These are phyloP conservation scores for Drosophila greeni DNA, from an alignment of 2,888 invertebrate species.

Conservation along the genomic window DNA sequence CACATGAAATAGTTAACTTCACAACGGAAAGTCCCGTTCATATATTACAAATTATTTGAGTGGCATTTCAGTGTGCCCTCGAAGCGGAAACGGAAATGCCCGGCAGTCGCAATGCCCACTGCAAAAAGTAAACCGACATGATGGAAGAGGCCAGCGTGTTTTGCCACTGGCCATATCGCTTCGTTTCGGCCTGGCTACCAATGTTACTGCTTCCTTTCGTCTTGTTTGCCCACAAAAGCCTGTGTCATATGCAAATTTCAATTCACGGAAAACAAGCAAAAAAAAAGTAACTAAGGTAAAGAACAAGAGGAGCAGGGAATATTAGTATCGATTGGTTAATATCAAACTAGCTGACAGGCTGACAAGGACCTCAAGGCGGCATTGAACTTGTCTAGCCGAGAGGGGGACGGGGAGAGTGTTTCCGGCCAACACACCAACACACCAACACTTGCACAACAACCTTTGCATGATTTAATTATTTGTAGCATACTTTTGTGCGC, in stretches of 20 bases:
- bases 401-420: conserved; percentile 10
- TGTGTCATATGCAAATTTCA: conserved; percentile 40
- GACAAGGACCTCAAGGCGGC: conserved; percentile 60
- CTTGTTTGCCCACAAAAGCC: conserved; percentile 8
- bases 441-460: conserved; percentile 40
- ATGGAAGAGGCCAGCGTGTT: conserved; percentile 23
- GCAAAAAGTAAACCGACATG: conserved; percentile 22
- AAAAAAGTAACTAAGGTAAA: conserved; percentile 14
- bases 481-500: conserved; percentile 69
- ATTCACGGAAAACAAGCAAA: conserved; percentile 30
- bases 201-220: conserved; percentile 7
- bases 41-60: conserved; percentile 8
- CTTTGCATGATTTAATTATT: conserved; percentile 72
- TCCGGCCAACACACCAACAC: conserved; percentile 11
- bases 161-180: conserved; percentile 13
- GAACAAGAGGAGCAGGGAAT: conserved; percentile 34
- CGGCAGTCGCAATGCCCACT: conserved; percentile 36
- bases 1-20: not conserved
- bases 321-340: conserved; percentile 71
- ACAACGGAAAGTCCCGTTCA: conserved; percentile 4
- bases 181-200: conserved; percentile 3
- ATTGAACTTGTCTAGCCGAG: conserved; percentile 63
- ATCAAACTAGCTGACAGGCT: conserved; percentile 58
- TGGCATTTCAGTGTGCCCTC: conserved; percentile 32
- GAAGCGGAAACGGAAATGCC: conserved; percentile 65